Percentiles rank a stretch among this genome's conserved stretches.
phyloP scores from a whole-genome alignment of 2,113 vertebrate species.

The Seriola quinqueradiata region DNA sequence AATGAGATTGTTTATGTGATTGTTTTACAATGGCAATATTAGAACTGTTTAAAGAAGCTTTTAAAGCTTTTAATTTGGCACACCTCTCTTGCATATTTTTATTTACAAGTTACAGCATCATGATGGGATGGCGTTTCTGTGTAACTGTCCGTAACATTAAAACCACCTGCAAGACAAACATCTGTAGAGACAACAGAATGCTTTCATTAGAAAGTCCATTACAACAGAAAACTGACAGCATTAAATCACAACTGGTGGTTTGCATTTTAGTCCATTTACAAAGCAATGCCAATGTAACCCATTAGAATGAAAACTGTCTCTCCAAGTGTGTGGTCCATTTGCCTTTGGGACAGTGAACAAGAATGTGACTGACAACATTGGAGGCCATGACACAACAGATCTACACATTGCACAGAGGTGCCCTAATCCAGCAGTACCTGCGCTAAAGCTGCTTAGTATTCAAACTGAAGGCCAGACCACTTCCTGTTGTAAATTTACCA shows the following conservation, averaged over 20 bases:
- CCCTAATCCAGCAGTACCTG: slow-evolving; percentile 66
- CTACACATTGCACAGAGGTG: slow-evolving; percentile 59
- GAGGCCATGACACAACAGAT: slow-evolving; percentile 50
- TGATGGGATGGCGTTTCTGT: neutral
- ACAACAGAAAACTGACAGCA: slow-evolving; percentile 3
- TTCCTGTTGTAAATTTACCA: slow-evolving; percentile 46
- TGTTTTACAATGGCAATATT: neutral
- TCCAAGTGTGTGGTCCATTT: slow-evolving; percentile 17
- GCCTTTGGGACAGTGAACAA: slow-evolving; percentile 4
- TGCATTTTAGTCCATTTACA: slow-evolving; percentile 39
- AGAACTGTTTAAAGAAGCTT: neutral
- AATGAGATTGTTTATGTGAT: neutral
- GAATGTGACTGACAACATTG: slow-evolving; percentile 15
- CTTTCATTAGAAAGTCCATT: slow-evolving; percentile 3
- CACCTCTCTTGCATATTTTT: no score
- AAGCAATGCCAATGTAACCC: slow-evolving; percentile 53
- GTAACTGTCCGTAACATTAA: neutral
- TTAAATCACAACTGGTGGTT: slow-evolving; percentile 16
- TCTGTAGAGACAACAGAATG: slow-evolving; percentile 15
- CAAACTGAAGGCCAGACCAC: slow-evolving; percentile 34
- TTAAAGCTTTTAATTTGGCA: neutral
- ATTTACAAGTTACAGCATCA: neutral
- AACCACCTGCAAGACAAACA: slow-evolving; percentile 9
- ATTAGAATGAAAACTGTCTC: slow-evolving; percentile 43
- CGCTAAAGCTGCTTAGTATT: slow-evolving; percentile 77